These are phyloP conservation scores for Sphaerodactylus townsendi DNA, from an alignment of 2,113 vertebrate genomes.

Conservation along the genomic window DNA sequence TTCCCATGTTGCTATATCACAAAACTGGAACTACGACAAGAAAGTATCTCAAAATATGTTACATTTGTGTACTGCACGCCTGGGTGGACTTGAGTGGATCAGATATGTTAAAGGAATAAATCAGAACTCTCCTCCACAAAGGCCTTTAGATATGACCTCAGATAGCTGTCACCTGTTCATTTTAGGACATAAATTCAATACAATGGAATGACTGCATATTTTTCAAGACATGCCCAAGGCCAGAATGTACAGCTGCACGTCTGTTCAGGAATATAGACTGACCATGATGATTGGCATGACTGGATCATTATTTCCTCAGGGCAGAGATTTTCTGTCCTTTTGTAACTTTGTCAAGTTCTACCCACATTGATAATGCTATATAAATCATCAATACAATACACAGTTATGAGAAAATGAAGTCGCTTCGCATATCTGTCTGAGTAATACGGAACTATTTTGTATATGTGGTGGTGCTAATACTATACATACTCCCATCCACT, in stretches of 20 bases:
- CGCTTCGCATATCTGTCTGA: neutral
- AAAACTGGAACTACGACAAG: neutral
- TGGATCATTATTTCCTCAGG: neutral
- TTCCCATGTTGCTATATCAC: neutral
- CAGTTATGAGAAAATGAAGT: neutral
- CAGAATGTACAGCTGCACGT: neutral
- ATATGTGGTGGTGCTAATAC: neutral
- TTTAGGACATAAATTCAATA: neutral
- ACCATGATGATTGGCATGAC: neutral
- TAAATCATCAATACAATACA: neutral
- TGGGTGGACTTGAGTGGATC: conserved; percentile 4
- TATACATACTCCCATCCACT: neutral
- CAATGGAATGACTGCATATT: neutral
- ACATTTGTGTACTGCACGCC: neutral
- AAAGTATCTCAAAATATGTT: neutral
- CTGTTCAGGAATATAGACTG: neutral
- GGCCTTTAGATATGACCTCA: neutral
- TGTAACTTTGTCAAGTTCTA: neutral
- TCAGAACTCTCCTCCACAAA: neutral
- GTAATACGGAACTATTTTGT: neutral
- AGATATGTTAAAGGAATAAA: conserved; percentile 13
- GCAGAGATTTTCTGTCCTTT: neutral
- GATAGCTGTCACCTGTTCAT: neutral
- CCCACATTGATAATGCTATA: neutral
- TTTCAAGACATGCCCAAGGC: neutral